phyloP scores from a whole-genome alignment of 2,797 vertebrate species.

The Melanotaenia maccullochi region DNA sequence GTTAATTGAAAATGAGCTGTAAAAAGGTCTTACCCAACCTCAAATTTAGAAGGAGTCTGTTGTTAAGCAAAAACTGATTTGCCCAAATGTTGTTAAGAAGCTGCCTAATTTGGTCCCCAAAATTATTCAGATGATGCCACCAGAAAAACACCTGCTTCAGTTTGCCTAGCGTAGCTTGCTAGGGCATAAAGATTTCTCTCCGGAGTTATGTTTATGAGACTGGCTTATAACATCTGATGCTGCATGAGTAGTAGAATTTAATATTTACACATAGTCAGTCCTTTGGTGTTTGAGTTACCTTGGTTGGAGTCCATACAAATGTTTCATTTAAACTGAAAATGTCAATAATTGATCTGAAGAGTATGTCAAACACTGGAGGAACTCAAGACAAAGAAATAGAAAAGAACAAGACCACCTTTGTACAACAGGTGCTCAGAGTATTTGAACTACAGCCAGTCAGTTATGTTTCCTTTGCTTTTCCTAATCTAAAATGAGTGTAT shows the following conservation, averaged over 20 bases:
- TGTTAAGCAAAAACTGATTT: not conserved
- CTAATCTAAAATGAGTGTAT: slow-evolving; percentile 43
- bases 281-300: slow-evolving; percentile 25
- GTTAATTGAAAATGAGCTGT: not conserved
- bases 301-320: slow-evolving; percentile 11
- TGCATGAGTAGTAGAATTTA: slow-evolving; percentile 10
- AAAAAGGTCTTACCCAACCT: slow-evolving; percentile 7
- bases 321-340: slow-evolving; percentile 32
- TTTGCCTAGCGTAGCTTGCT: not conserved
- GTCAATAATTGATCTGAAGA: slow-evolving; percentile 29
- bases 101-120: slow-evolving; percentile 9
- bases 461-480: slow-evolving; percentile 26
- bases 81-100: not conserved
- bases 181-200: slow-evolving; percentile 7
- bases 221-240: slow-evolving; percentile 25
- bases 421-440: slow-evolving; percentile 31
- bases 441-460: slow-evolving; percentile 22
- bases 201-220: slow-evolving; percentile 14
- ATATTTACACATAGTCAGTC: not conserved
- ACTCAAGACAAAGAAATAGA: slow-evolving; percentile 16
- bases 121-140: slow-evolving; percentile 8
- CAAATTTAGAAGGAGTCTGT: not conserved
- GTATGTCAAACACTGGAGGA: slow-evolving; percentile 12
- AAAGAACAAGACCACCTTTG: slow-evolving; percentile 8
- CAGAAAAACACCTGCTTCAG: slow-evolving; percentile 24